These are phyloP conservation scores for Illadopsis cleaveri DNA, from an alignment of 2,113 vertebrate species.

Conservation along the genomic window DNA sequence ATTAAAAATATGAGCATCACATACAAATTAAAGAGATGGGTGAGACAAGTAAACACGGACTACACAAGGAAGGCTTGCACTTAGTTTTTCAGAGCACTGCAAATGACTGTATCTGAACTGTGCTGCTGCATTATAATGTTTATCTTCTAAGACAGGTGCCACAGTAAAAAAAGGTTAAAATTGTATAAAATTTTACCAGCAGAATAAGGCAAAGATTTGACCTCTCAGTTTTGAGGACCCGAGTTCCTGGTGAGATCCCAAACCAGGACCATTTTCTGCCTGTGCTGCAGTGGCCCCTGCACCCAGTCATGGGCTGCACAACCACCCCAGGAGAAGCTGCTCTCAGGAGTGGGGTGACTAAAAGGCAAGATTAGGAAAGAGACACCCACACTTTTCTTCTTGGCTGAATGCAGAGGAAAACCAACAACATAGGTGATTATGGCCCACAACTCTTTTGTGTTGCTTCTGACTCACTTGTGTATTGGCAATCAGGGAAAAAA, in stretches of 20 bases:
- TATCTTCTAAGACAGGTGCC: not conserved
- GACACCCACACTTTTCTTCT: not conserved
- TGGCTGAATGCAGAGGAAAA: not conserved
- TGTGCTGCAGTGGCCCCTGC: not conserved
- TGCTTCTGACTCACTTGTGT: not conserved
- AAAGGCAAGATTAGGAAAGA: not conserved
- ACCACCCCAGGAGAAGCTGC: rapidly evolving
- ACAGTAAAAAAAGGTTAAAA: not conserved
- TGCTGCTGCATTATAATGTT: not conserved
- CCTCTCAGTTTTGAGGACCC: not conserved
- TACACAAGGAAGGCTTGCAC: not conserved
- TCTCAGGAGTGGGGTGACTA: not conserved
- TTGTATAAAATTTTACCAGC: not conserved
- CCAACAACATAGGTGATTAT: not conserved
- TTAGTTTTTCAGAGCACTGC: not conserved
- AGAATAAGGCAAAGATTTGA: not conserved
- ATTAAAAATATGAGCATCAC: not conserved
- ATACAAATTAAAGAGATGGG: not conserved
- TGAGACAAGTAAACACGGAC: not conserved
- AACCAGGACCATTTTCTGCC: not conserved
- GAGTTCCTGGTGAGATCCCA: not conserved
- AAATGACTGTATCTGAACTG: not conserved
- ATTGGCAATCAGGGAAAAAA: not conserved
- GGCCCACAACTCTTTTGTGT: not conserved
- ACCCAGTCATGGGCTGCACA: not conserved